phyloP scores from a whole-genome alignment of 2,888 invertebrate genomes.

The Pinctada fucata region DNA sequence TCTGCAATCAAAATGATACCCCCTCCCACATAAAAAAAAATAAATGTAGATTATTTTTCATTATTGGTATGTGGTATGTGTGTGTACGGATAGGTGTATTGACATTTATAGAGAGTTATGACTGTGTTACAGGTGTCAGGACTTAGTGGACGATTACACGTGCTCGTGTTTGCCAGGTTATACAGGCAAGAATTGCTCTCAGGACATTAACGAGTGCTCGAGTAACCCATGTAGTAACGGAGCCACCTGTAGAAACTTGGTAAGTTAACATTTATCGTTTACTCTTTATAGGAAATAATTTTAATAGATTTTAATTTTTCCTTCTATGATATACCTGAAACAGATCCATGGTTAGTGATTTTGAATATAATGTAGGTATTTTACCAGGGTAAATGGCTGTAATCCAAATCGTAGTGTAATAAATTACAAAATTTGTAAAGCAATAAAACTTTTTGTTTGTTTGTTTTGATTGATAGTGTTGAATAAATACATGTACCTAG shows the following conservation, averaged over 20 bases:
- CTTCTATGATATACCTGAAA: neutral
- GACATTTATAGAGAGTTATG: too few species aligned
- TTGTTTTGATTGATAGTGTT: too few species aligned
- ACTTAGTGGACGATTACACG: slow-evolving; percentile 46
- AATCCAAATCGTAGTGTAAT: too few species aligned
- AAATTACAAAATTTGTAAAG: too few species aligned
- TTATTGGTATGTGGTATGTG: neutral
- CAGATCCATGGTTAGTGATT: too few species aligned
- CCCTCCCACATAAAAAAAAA: too few species aligned
- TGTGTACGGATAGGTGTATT: neutral
- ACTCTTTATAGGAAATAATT: neutral
- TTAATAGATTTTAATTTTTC: neutral
- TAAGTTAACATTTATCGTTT: slow-evolving; percentile 12
- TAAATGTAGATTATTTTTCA: too few species aligned
- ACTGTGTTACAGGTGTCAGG: slow-evolving; percentile 38
- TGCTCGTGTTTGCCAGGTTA: slow-evolving; percentile 59
- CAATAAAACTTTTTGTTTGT: too few species aligned
- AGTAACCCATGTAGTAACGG: slow-evolving; percentile 51
- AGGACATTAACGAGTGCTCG: slow-evolving; percentile 51
- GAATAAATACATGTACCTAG: too few species aligned
- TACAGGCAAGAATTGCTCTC: slow-evolving; percentile 44
- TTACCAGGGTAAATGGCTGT: too few species aligned
- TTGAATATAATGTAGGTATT: too few species aligned
- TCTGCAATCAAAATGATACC: too few species aligned
- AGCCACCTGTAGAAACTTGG: slow-evolving; percentile 51